Evolutionary conservation across 2,888 invertebrate species (phyloP).

Genomic region (Adineta ricciae): DNA sequence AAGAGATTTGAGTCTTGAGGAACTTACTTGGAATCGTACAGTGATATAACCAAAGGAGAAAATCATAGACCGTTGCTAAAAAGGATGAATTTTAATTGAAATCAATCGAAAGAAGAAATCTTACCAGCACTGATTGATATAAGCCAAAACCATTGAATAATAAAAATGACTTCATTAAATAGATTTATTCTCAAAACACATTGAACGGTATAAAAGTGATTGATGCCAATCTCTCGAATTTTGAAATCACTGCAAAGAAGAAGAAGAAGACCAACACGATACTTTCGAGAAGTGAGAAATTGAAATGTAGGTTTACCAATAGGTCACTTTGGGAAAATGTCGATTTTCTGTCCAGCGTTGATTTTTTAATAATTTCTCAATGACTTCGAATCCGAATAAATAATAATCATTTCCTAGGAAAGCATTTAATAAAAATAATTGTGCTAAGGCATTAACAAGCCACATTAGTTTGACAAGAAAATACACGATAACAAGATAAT

Average conservation of each 20-base stretch:
- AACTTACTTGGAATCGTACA: slow-evolving; percentile 12
- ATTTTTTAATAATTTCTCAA: slow-evolving; percentile 29
- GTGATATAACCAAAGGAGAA: slow-evolving; percentile 13
- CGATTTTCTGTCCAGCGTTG: slow-evolving; percentile 31
- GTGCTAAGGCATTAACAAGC: slow-evolving; percentile 31
- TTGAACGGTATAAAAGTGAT: slow-evolving; percentile 35
- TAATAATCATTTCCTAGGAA: slow-evolving; percentile 34
- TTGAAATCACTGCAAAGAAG: slow-evolving; percentile 34
- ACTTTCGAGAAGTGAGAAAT: too few species aligned
- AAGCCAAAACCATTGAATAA: slow-evolving; percentile 34
- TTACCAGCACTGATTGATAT: background rate
- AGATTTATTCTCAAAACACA: slow-evolving; percentile 36
- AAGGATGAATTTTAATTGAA: background rate
- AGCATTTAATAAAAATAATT: slow-evolving; percentile 32
- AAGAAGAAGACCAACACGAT: too few species aligned
- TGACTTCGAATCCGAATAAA: slow-evolving; percentile 30
- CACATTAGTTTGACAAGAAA: slow-evolving; percentile 33
- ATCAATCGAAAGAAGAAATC: background rate
- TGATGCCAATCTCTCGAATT: slow-evolving; percentile 34
- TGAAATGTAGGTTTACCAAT: slow-evolving; percentile 25
- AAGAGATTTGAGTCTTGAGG: background rate
- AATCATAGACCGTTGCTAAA: slow-evolving; percentile 16
- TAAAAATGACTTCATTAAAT: slow-evolving; percentile 34
- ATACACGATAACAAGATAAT: slow-evolving; percentile 33
- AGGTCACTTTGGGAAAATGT: slow-evolving; percentile 33